Conservation (phyloP, 2,888 invertebrate genomes). For the Taenaris catops region DNA sequence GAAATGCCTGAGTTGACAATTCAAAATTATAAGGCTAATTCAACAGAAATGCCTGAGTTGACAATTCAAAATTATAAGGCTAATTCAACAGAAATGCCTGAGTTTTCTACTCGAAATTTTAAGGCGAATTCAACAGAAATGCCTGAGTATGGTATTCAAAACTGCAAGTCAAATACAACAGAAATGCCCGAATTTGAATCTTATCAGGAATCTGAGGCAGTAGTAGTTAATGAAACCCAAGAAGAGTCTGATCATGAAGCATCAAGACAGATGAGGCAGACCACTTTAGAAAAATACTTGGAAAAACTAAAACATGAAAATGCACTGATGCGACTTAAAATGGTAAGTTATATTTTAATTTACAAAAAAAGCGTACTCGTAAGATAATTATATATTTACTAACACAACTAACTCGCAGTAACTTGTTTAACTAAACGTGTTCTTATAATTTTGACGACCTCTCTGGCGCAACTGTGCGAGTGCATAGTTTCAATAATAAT, state of each 20-base stretch:
- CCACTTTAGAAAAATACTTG: conserved; percentile 41
- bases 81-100: conserved; percentile 18
- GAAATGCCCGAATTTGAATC: conserved; percentile 17
- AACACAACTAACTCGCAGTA: too few relatives aligned
- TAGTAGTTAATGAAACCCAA: conserved; percentile 6
- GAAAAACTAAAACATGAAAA: conserved; percentile 46
- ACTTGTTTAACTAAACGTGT: too few relatives aligned
- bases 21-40: conserved; percentile 11
- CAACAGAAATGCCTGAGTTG: conserved; percentile 17
- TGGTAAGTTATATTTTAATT: too few relatives aligned
- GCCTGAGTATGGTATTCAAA: conserved; percentile 4
- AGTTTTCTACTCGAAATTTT: conserved; percentile 6
- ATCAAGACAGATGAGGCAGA: conserved; percentile 38
- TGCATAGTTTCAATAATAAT: background rate
- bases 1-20: conserved; percentile 14
- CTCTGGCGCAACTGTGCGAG: too few relatives aligned
- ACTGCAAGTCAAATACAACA: conserved; percentile 15
- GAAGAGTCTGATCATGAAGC: conserved; percentile 32
- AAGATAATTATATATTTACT: too few relatives aligned
- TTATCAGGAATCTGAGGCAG: conserved; percentile 13
- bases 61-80: conserved; percentile 7
- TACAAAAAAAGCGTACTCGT: too few relatives aligned
- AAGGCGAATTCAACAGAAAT: conserved; percentile 18
- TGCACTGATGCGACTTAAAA: conserved; percentile 38
- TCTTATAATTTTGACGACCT: too few relatives aligned